Evolutionary conservation across 2,113 vertebrate species (phyloP).

Genomic region (Platysternon megacephalum): DNA sequence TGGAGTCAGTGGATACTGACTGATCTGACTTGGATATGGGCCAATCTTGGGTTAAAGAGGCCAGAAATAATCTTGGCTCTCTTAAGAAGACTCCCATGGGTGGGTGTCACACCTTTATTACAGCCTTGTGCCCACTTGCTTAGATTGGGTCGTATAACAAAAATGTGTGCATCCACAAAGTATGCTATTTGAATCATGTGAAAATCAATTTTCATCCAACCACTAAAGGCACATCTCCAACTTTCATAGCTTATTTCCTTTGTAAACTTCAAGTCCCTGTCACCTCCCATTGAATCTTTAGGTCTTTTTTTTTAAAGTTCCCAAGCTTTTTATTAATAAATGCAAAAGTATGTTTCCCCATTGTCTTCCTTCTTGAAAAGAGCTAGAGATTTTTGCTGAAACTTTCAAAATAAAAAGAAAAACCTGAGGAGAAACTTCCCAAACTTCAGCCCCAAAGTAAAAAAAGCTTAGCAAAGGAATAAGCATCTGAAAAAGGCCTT

Average conservation of each 20-base stretch:
- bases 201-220: background rate
- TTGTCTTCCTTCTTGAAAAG: background rate
- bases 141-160: background rate
- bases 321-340: background rate
- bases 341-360: background rate
- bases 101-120: constrained; percentile 8
- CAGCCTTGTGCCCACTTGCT: background rate
- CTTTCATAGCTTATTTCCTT: background rate
- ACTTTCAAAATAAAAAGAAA: background rate
- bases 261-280: background rate
- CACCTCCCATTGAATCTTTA: background rate
- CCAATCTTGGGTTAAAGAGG: background rate
- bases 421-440: background rate
- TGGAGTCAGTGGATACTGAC: constrained; percentile 4
- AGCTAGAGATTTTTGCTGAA: background rate
- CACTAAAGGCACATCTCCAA: background rate
- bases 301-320: background rate
- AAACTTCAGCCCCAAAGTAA: background rate
- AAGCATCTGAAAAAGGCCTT: background rate
- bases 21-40: background rate
- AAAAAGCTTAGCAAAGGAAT: background rate
- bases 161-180: background rate
- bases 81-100: background rate
- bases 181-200: background rate
- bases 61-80: constrained; percentile 44